phyloP scores from a whole-genome alignment of 64 coral and sea anemone species.

The Actinia tenebrosa region DNA sequence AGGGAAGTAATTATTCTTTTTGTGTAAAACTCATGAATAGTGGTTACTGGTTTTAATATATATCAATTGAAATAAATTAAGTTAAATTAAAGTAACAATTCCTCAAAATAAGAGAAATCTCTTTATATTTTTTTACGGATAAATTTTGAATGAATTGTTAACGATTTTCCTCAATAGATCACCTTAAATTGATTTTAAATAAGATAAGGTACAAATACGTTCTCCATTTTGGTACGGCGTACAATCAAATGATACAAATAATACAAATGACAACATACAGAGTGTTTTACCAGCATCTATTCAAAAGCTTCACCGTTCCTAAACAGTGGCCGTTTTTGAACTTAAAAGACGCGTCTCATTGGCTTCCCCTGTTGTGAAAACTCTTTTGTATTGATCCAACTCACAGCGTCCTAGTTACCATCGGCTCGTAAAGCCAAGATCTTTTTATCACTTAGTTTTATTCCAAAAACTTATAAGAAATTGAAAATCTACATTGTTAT shows the following conservation, averaged over 20 bases:
- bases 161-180: too few relatives aligned
- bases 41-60: background rate
- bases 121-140: too few relatives aligned
- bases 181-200: too few relatives aligned
- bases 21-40: background rate
- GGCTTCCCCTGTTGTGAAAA: constrained; percentile 17
- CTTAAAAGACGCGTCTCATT: background rate
- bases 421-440: too few relatives aligned
- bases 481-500: too few relatives aligned
- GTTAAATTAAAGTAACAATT: too few relatives aligned
- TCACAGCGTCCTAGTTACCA: constrained; percentile 7
- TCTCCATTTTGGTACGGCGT: too few relatives aligned
- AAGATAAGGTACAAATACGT: too few relatives aligned
- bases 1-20: background rate
- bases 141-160: too few relatives aligned
- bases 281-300: background rate
- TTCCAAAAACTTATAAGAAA: background rate
- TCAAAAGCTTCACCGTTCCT: background rate
- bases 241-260: too few relatives aligned
- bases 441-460: too few relatives aligned
- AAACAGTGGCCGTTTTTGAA: background rate
- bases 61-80: background rate
- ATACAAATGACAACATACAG: background rate
- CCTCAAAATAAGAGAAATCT: too few relatives aligned
- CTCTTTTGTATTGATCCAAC: background rate